Percentiles rank a stretch among this genome's conserved stretches.
Evolutionary conservation across 2,888 invertebrate genomes (phyloP).

Genomic region (Bimastos eiseni): DNA sequence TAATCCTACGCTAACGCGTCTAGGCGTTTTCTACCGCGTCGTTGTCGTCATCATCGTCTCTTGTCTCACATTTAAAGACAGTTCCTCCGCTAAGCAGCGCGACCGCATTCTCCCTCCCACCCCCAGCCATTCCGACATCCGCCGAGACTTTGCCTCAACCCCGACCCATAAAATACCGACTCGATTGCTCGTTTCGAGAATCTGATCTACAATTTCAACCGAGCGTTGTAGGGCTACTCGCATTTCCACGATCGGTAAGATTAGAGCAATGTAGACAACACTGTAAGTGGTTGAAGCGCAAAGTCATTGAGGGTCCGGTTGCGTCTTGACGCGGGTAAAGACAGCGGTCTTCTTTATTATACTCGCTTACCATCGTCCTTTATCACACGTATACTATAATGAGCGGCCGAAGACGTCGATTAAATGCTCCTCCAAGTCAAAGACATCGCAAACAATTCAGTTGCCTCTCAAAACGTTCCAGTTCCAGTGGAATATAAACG

Average conservation of each 20-base stretch:
- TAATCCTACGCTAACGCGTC: conserved; percentile 7
- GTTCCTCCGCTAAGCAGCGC: neutral
- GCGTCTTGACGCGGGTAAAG: neutral
- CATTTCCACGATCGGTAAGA: neutral
- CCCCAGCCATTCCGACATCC: neutral
- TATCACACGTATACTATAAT: neutral
- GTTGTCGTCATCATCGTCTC: conserved; percentile 8
- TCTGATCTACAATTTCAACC: conserved; percentile 18
- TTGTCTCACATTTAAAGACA: conserved; percentile 20
- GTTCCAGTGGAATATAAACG: neutral
- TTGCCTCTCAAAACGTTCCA: neutral
- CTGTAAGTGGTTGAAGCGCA: neutral
- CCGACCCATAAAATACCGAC: conserved; percentile 8
- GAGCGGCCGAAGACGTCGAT: neutral
- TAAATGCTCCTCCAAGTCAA: neutral
- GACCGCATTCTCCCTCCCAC: neutral
- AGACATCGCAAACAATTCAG: neutral
- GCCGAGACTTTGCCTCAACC: neutral
- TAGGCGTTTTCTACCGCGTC: neutral
- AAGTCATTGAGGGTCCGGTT: neutral
- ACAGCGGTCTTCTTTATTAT: neutral
- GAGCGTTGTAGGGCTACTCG: neutral
- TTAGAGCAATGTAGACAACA: neutral
- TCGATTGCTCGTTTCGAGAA: conserved; percentile 8
- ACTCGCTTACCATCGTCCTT: neutral